Conservation (phyloP, 2,888 invertebrate genomes). For the Elmis aenea region DNA sequence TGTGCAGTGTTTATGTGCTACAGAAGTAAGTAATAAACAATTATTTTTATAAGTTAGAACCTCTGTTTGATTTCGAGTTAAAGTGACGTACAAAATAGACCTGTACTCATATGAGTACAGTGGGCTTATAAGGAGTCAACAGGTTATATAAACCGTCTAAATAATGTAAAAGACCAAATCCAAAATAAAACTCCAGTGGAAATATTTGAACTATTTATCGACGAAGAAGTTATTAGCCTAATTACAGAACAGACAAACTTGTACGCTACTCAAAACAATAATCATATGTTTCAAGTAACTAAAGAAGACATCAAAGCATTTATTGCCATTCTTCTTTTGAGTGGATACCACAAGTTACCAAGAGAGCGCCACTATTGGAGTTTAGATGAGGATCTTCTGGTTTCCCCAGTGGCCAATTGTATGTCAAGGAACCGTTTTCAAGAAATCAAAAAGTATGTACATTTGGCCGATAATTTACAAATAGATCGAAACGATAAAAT, state of each 20-base stretch:
- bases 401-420: conserved; percentile 26
- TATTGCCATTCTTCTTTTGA: conserved; percentile 24
- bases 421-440: conserved; percentile 28
- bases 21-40: too few relatives aligned
- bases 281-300: conserved; percentile 5
- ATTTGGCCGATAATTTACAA: conserved; percentile 18
- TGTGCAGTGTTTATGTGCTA: too few relatives aligned
- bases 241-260: conserved; percentile 1
- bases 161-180: conserved; percentile 9
- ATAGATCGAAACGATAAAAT: conserved; percentile 19
- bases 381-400: conserved; percentile 30
- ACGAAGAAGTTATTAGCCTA: background rate
- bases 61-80: too few relatives aligned
- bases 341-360: conserved; percentile 32
- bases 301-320: conserved; percentile 11
- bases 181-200: conserved; percentile 6
- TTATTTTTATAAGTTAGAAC: too few relatives aligned
- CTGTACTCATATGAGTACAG: too few relatives aligned
- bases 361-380: conserved; percentile 32
- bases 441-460: conserved; percentile 19
- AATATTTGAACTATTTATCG: conserved; percentile 6
- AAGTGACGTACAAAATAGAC: too few relatives aligned
- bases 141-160: background rate
- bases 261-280: background rate
- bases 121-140: too few relatives aligned